A percentile compares a stretch with the other conserved stretches of the same genome.
These are phyloP conservation scores for Dolichoris vasculosae DNA, from an alignment of 1,140 invertebrate species.

Conservation along the genomic window DNA sequence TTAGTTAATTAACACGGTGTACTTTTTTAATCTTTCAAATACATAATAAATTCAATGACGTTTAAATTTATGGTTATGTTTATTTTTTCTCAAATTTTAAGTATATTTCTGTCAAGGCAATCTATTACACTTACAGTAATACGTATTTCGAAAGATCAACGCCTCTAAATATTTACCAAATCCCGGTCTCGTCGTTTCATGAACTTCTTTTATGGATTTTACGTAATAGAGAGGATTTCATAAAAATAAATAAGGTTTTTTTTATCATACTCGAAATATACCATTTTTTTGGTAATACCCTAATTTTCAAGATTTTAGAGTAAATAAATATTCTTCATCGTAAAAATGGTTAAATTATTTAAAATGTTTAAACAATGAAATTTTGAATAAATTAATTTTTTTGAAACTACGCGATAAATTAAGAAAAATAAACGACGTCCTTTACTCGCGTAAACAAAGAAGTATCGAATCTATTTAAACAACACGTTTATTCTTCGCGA, in stretches of 20 bases:
- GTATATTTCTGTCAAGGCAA: neutral
- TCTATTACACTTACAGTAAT: neutral
- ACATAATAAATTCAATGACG: too few relatives aligned
- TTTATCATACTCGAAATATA: too few relatives aligned
- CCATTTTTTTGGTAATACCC: neutral
- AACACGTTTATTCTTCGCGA: too few relatives aligned
- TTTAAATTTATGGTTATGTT: neutral
- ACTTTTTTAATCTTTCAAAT: too few relatives aligned
- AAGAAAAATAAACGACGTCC: too few relatives aligned
- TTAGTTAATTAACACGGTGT: too few relatives aligned
- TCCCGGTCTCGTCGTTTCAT: neutral
- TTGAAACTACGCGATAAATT: too few relatives aligned
- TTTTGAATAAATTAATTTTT: too few relatives aligned
- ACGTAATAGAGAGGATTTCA: neutral
- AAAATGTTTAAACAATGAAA: too few relatives aligned
- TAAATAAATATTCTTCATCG: neutral
- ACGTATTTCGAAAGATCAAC: neutral
- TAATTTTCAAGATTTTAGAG: neutral
- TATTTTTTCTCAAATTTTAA: neutral
- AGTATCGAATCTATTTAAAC: too few relatives aligned
- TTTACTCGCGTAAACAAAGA: too few relatives aligned
- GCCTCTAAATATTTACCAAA: neutral
- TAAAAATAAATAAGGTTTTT: neutral
- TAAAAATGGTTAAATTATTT: too few relatives aligned
- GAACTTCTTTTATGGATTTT: neutral